phyloP scores from a whole-genome alignment of 2,797 vertebrate genomes.

The Enteromius anoplus region DNA sequence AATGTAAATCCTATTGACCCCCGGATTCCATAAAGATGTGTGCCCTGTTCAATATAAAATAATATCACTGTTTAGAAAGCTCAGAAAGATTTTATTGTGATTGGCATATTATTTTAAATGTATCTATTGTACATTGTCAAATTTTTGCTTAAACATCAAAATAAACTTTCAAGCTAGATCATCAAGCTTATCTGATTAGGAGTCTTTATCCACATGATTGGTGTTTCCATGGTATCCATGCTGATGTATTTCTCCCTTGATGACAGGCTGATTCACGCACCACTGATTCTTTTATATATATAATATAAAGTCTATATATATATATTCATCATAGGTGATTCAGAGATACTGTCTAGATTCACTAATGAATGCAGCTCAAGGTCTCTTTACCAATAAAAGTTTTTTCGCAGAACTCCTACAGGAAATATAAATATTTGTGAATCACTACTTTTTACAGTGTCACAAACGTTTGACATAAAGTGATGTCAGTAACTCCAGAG shows the following conservation, averaged over 20 bases:
- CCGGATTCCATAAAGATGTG: not conserved
- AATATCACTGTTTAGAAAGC: not conserved
- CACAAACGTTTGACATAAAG: not conserved
- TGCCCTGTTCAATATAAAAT: not conserved
- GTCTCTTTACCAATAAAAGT: not conserved
- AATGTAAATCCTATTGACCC: not conserved
- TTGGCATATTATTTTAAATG: not conserved
- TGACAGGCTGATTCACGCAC: slow-evolving; percentile 37
- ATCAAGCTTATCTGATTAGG: slow-evolving; percentile 43
- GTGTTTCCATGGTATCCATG: slow-evolving; percentile 61
- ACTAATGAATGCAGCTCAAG: not conserved
- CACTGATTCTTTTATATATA: slow-evolving; percentile 28
- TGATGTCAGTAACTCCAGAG: not conserved
- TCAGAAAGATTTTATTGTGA: not conserved
- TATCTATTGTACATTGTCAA: not conserved
- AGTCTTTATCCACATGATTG: slow-evolving; percentile 56
- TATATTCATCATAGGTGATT: not conserved
- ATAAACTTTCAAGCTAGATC: not conserved
- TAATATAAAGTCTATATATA: not conserved
- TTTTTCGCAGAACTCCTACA: not conserved
- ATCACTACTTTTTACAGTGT: not conserved
- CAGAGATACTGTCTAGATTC: slow-evolving; percentile 5
- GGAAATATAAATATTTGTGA: slow-evolving; percentile 9
- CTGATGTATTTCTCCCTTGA: slow-evolving; percentile 21
- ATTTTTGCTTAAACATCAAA: not conserved